Base-by-base conservation (phyloP, 2,888 invertebrate genomes). In the Mythimna albipuncta region DNA sequence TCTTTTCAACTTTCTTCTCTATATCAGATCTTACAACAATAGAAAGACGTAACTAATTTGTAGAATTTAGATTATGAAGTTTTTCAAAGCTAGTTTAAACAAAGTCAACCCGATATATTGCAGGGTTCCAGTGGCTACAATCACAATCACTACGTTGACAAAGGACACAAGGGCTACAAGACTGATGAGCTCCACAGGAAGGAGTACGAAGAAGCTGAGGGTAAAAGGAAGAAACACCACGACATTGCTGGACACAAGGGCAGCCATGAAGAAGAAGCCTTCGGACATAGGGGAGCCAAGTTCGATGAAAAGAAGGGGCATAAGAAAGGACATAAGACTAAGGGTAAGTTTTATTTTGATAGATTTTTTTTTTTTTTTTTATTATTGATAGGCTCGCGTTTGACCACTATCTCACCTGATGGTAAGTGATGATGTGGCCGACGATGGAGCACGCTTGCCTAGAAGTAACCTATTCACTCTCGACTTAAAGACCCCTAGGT, bases 301-400 rank as follows among this genome's bases (percentile, higher is more conserved):
- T 98, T 97, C 79, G 97, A 97, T 1, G 98, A 98, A 91, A 98
- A 98, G 89, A 97, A 98, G 81, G 98, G 97, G 0, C 98, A 98
- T 89, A 98, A 98, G 89, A 97, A 97, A 86, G 98, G 98, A 6
- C 98, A 98, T 88, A 98, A 98, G 90, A 98, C 97, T 2, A 98
- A 97, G 91, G 98, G 96, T 96, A 69, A 83, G 88, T 41, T 68
- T 35, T 13, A 32, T 2, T 59, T 5, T 10, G 44, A 11, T 11
- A 4, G 11, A n/a, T n/a, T n/a, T n/a, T n/a, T n/a, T n/a, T n/a
- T n/a, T n/a, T n/a, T n/a, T n/a, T n/a, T n/a, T n/a, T n/a, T n/a
- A n/a, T n/a, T n/a, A n/a, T n/a, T n/a, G n/a, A n/a, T n/a, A n/a
- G n/a, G n/a, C n/a, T n/a, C n/a, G n/a, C n/a, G n/a, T n/a, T n/a